Evolutionary conservation across 2,888 invertebrate species (phyloP).

Genomic region (Embidobia sp.): DNA sequence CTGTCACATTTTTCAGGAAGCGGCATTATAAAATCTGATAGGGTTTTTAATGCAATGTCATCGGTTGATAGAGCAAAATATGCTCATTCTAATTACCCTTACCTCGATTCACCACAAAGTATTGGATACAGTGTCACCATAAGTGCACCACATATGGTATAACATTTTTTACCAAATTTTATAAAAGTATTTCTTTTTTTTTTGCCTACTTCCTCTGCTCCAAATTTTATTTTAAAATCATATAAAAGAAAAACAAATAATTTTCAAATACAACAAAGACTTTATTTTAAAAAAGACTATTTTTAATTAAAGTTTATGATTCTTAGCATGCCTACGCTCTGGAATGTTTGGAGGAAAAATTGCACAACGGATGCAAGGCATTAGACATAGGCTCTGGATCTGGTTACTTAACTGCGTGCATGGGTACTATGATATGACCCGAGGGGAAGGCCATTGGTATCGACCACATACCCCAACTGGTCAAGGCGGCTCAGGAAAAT

Average conservation of each 20-base stretch:
- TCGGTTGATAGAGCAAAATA: conserved; percentile 93
- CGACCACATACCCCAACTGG: conserved; percentile 94
- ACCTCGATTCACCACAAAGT: conserved; percentile 94
- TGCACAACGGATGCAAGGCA: conserved; percentile 89
- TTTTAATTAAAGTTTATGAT: no score
- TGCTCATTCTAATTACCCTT: conserved; percentile 86
- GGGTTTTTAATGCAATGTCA: conserved; percentile 91
- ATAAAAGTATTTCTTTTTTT: no score
- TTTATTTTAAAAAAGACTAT: no score
- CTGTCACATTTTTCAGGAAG: conserved; percentile 87
- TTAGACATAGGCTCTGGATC: conserved; percentile 97
- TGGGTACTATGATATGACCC: conserved; percentile 91
- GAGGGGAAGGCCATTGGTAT: conserved; percentile 90
- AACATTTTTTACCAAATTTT: conserved; percentile 63
- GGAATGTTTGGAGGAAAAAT: conserved; percentile 90
- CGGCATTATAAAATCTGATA: conserved; percentile 89
- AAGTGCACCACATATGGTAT: conserved; percentile 98
- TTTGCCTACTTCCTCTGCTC: no score
- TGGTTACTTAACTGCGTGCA: conserved; percentile 95
- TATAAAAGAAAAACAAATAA: no score
- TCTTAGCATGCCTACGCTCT: conserved; percentile 94
- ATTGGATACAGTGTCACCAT: conserved; percentile 98
- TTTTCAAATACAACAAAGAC: no score
- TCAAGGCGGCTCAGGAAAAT: conserved; percentile 89
- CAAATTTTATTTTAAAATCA: no score